Conservation (phyloP, 2,113 vertebrate species). For the Lycaon pictus region DNA sequence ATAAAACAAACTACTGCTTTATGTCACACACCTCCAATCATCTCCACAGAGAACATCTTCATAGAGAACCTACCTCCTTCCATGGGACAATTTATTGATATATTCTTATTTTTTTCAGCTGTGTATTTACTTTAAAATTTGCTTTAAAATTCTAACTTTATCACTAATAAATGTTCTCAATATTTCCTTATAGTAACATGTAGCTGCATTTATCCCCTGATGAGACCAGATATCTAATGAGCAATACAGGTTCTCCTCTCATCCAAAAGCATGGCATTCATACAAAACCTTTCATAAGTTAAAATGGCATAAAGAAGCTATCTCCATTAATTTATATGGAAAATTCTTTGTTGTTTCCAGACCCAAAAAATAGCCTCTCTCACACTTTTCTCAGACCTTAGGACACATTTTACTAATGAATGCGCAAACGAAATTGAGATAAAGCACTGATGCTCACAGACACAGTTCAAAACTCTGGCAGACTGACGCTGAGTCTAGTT, state of each 20-base stretch:
- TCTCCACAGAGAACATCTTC: not conserved
- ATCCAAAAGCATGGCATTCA: not conserved
- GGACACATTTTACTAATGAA: not conserved
- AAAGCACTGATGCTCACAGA: not conserved
- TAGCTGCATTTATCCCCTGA: not conserved
- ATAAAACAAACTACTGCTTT: not conserved
- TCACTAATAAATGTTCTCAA: not conserved
- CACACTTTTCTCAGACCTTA: not conserved
- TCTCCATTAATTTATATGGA: not conserved
- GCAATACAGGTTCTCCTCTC: not conserved
- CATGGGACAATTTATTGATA: not conserved
- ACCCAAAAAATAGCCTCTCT: not conserved
- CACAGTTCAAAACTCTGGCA: not conserved
- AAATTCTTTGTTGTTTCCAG: not conserved
- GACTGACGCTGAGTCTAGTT: not conserved
- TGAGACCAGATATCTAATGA: not conserved
- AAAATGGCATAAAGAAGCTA: not conserved
- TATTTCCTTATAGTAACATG: not conserved
- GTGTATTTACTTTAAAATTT: conserved; percentile 8
- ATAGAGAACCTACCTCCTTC: not conserved
- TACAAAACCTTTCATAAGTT: not conserved
- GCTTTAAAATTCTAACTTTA: not conserved
- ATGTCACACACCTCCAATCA: not conserved
- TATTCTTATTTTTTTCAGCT: not conserved
- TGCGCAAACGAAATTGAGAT: no score